Conservation (phyloP, 2,113 vertebrate genomes). For the Xenopus laevis region DNA sequence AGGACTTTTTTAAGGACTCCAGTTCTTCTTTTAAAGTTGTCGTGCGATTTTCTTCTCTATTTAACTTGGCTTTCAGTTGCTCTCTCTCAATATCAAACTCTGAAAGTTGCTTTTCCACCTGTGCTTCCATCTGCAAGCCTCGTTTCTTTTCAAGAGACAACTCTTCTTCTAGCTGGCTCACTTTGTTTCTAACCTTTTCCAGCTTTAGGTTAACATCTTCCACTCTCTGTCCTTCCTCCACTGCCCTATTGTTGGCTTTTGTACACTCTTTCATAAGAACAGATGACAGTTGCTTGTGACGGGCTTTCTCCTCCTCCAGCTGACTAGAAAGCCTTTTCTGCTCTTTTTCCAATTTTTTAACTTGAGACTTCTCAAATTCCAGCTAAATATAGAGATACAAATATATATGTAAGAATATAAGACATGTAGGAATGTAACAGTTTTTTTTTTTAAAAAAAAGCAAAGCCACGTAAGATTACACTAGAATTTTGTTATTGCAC, state of each 20-base stretch:
- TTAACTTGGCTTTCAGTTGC: conserved; percentile 77
- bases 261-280: conserved; percentile 91
- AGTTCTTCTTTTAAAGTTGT: conserved; percentile 79
- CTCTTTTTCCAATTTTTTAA: conserved; percentile 86
- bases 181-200: conserved; percentile 77
- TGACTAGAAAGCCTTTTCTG: conserved; percentile 81
- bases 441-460: too few relatives aligned
- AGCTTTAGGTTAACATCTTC: conserved; percentile 76
- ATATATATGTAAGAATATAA: too few relatives aligned
- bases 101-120: conserved; percentile 78
- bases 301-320: conserved; percentile 84
- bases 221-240: conserved; percentile 84
- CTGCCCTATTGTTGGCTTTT: conserved; percentile 80
- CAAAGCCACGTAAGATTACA: too few relatives aligned
- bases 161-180: conserved; percentile 69
- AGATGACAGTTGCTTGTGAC: conserved; percentile 88
- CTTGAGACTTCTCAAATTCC: conserved; percentile 92
- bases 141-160: conserved; percentile 73
- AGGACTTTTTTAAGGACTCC: conserved; percentile 68
- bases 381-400: conserved; percentile 61
- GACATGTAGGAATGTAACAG: too few relatives aligned
- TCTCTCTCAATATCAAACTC: conserved; percentile 86
- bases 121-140: conserved; percentile 76
- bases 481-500: too few relatives aligned
- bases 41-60: conserved; percentile 80